Evolutionary conservation across 2,888 invertebrate species (phyloP).

Genomic region (Rotaria socialis): DNA sequence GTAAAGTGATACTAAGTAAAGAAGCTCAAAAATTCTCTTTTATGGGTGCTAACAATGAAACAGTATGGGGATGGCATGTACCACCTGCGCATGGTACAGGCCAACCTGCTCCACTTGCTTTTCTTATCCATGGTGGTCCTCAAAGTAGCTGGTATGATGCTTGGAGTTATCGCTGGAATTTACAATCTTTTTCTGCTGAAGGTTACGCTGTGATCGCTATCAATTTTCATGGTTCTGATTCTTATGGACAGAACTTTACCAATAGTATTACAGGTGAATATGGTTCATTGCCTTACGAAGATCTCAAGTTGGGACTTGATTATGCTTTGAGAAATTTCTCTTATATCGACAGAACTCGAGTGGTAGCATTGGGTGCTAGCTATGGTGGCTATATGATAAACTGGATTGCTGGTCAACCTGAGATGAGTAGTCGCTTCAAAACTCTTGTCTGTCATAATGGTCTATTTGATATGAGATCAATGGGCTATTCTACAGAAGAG

Average conservation of each 20-base stretch:
- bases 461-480: neutral
- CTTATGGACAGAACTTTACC: no score
- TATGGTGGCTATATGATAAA: neutral
- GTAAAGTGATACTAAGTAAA: neutral
- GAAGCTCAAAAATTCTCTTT: neutral
- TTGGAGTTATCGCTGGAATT: neutral
- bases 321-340: neutral
- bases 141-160: neutral
- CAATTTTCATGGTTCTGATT: no score
- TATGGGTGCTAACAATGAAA: neutral
- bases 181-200: neutral
- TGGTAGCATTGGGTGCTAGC: neutral
- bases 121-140: neutral
- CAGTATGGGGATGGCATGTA: neutral
- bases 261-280: neutral
- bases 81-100: neutral
- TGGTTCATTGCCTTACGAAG: neutral
- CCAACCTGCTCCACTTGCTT: neutral
- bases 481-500: slow-evolving; percentile 3
- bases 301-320: neutral
- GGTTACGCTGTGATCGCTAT: neutral
- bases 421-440: neutral
- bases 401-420: neutral
- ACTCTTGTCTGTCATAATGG: neutral
- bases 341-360: neutral